Base-by-base conservation (phyloP, 2,888 invertebrate species). In the Callyntrura guangdongensis region DNA sequence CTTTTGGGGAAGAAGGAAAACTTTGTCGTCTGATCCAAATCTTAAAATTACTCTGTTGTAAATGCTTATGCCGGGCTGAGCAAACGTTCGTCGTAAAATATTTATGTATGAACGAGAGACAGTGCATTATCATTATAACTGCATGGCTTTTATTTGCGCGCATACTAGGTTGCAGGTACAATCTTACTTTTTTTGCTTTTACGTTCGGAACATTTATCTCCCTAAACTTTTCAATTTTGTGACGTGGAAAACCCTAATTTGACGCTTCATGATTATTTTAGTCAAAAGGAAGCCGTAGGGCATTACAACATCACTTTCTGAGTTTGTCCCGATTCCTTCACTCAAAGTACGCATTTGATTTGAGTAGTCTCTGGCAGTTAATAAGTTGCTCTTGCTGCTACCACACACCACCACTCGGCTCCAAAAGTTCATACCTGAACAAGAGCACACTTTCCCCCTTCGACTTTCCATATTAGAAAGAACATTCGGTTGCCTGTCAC, bases 11-110 rank as follows among this genome's bases (percentile, higher is more conserved):
- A 53, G 14, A 0, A 61, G 17, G 61, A 14, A 77, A 77, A 77
- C 77, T 77, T 77, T 77, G n/a, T 25, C 49, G 25, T 77, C 53
- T 53, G 77, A 77, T 53, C 77, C 77, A 77, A 77, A 77, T 77
- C 77, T 22, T 22, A 49, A 77, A 77, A 77, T 77, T 49, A 77
- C 25, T 77, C 25, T 77, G 77, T 77, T 69, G 45, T 45, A 45
- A 20, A 77, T 0, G 3, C 0, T 53, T 53, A 9, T 69, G 6
- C 20, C 6, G 36, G n/a, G 2, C 49, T n/a, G 6, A 36, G 0
- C 49, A 25, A 77, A 53, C 17, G 77, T 53, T n/a, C 49, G 36
- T 12, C 77, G 53, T 77, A 14, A 77, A 77, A 77, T 74, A 74
- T 74, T 53, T 53, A 74, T 64, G 20, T 64, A 22, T 72, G 20